Conservation (phyloP, 2,888 invertebrate genomes). For the Gastracanthus pulcherrimus region DNA sequence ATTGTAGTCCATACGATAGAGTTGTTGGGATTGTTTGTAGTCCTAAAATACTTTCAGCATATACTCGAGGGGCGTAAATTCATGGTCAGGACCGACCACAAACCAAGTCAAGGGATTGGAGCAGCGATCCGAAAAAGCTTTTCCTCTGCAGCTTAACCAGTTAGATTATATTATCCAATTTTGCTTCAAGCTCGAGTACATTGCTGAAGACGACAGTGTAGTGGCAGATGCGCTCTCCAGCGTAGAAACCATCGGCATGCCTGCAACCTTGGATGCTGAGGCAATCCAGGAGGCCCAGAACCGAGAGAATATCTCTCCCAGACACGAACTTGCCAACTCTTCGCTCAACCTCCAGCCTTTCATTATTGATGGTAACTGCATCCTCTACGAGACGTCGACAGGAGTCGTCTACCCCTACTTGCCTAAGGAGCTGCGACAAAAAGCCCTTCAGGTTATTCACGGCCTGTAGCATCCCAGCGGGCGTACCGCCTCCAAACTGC, state of each 20-base stretch:
- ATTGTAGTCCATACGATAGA: conserved; percentile 64
- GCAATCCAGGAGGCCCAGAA: not conserved
- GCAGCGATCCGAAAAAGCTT: not conserved
- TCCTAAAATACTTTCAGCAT: conserved; percentile 57
- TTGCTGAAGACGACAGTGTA: too few species aligned
- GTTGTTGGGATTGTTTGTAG: conserved; percentile 59
- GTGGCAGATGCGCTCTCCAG: too few species aligned
- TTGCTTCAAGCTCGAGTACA: too few species aligned
- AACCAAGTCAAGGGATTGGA: not conserved
- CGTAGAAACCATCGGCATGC: not conserved
- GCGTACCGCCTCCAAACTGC: too few species aligned
- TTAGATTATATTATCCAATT: too few species aligned
- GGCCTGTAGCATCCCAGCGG: too few species aligned
- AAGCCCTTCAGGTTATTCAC: not conserved
- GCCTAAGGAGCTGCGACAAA: not conserved
- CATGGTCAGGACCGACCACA: conserved; percentile 53
- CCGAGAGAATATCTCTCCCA: not conserved
- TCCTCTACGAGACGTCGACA: not conserved
- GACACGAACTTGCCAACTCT: not conserved
- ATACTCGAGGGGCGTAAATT: conserved; percentile 54
- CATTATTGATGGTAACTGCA: not conserved
- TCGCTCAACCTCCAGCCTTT: not conserved
- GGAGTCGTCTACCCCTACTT: not conserved
- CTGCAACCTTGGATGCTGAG: not conserved
- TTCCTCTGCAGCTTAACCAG: too few species aligned